Base-by-base conservation (phyloP, 1,140 invertebrate genomes). In the Bombus impatiens region DNA sequence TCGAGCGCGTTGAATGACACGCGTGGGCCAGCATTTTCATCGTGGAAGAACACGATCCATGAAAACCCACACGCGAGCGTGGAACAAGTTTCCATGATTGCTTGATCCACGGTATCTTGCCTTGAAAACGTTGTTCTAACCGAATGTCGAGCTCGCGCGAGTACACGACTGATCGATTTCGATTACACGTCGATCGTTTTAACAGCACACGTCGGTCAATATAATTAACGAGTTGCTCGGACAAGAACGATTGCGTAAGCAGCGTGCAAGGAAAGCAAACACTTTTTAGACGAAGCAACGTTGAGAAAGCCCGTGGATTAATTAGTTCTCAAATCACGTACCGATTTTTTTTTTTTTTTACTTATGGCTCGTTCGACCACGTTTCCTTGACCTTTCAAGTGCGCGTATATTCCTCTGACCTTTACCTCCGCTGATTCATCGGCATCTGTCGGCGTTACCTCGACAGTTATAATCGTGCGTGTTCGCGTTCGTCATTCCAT, bases 341-440 rank as follows among this genome's bases (percentile, higher is more conserved):
- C 42, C 67, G 42, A 81, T 59, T 42, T 28, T 70, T 37, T 37
- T 70, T 62, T 35, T 6, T 13, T 42, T 62, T 62, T 0, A n/a
- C 59, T 3, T n/a, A 37, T 44, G 13, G 2, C 18, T 13, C 13
- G n/a, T 35, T 71, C 40, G 47, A 67, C 18, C 53, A 2, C 42
- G 78, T 89, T 90, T 82, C 89, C 88, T 90, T 90, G 89, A 90
- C 87, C 89, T 91, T 91, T 90, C 84, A 84, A 86, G 86, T 82
- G 86, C 89, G 81, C 71, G 86, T 80, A 86, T 86, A 90, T 90
- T 78, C 86, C 35, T 75, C 81, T 88, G 87, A 91, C 89, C 89
- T 91, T 91, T 91, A 90, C 78, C 89, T 86, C 82, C 89, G 89
- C 89, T 91, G 89, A 91, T 90, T 91, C 89, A 91, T 86, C 88